Evolutionary conservation across 2,113 vertebrate species (phyloP).

Genomic region (Ptychochromis oligacanthus): DNA sequence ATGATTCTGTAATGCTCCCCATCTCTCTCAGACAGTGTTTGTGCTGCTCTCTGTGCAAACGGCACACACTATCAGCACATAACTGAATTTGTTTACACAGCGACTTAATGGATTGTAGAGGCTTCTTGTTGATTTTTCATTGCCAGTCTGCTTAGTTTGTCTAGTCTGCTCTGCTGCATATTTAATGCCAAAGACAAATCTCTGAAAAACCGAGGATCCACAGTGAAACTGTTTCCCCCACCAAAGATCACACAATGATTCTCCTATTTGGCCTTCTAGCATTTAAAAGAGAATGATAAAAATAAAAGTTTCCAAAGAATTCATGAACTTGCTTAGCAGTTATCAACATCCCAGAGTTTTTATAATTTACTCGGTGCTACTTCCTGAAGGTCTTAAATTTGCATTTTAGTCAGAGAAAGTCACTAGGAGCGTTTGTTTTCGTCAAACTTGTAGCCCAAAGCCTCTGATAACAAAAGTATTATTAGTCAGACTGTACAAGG

Average conservation of each 20-base stretch:
- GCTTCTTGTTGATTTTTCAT: conserved; percentile 35
- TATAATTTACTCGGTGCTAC: background rate
- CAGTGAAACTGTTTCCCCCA: background rate
- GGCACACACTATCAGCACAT: conserved; percentile 5
- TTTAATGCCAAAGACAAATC: conserved; percentile 42
- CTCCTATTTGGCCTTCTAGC: background rate
- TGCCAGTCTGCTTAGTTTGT: conserved; percentile 14
- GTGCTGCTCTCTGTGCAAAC: conserved; percentile 6
- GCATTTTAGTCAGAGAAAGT: background rate
- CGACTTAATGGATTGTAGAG: conserved; percentile 33
- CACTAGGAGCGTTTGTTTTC: background rate
- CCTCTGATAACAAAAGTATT: too few relatives aligned
- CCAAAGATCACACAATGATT: background rate
- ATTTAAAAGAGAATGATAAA: background rate
- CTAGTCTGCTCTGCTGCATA: conserved; percentile 9
- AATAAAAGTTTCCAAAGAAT: background rate
- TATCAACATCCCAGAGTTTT: background rate
- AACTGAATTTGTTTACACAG: conserved; percentile 30
- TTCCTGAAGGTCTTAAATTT: background rate
- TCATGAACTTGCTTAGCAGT: background rate
- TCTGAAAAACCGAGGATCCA: background rate
- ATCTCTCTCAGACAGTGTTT: background rate
- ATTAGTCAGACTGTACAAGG: too few relatives aligned
- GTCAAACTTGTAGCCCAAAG: too few relatives aligned
- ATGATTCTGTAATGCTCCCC: conserved; percentile 7